These are phyloP conservation scores for Phenganax subtilis DNA, from an alignment of 92 coral and sea anemone genomes.

Conservation along the genomic window DNA sequence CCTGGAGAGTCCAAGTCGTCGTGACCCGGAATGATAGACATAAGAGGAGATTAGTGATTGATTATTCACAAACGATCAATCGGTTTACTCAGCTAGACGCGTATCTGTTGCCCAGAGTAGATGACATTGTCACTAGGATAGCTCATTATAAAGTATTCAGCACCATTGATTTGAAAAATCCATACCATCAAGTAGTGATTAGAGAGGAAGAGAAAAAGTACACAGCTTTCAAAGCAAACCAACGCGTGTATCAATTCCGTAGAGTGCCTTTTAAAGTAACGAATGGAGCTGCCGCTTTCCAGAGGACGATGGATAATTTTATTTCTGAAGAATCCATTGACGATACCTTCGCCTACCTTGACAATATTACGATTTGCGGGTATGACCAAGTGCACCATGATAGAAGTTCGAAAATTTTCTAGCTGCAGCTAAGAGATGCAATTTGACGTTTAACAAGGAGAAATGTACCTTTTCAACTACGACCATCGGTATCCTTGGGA, in stretches of 20 bases:
- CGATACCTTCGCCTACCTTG: slow-evolving; percentile 8
- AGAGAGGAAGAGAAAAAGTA: no score
- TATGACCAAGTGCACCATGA: slow-evolving; percentile 13
- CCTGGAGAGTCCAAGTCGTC: no score
- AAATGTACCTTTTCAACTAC: slow-evolving; percentile 54
- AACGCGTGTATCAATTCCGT: no score
- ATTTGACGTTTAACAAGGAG: slow-evolving; percentile 40
- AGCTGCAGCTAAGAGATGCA: slow-evolving; percentile 1
- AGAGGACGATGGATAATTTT: slow-evolving; percentile 45
- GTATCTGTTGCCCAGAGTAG: no score
- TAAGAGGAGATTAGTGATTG: slow-evolving; percentile 53
- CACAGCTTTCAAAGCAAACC: no score
- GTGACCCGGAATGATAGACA: no score
- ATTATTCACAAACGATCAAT: slow-evolving; percentile 41
- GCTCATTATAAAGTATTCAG: no score
- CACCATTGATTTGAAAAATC: no score
- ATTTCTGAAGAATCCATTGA: slow-evolving; percentile 34
- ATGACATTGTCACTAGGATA: no score
- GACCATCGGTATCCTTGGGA: slow-evolving; percentile 51
- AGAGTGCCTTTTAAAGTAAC: no score
- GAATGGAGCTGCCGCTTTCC: slow-evolving; percentile 19
- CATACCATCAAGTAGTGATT: no score
- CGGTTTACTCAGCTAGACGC: no score
- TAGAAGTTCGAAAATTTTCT: neutral
- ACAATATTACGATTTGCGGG: slow-evolving; percentile 20